Evolutionary conservation across 2,797 vertebrate species (phyloP).

Genomic region (Leuciscus waleckii): DNA sequence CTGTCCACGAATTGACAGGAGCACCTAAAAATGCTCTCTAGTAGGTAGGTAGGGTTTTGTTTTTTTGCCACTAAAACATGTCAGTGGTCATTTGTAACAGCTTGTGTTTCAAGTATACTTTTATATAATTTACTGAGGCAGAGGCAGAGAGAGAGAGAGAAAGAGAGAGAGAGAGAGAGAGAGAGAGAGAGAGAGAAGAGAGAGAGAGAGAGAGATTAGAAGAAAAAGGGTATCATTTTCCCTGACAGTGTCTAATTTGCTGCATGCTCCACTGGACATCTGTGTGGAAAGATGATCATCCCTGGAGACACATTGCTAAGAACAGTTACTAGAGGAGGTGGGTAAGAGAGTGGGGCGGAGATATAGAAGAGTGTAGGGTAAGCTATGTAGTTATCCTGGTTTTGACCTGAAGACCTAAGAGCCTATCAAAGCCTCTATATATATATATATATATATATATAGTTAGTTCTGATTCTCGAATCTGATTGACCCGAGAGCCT

Average conservation of each 20-base stretch:
- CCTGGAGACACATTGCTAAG: conserved; percentile 74
- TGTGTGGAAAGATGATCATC: conserved; percentile 80
- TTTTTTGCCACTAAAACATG: conserved; percentile 13
- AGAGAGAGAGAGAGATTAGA: conserved; percentile 51
- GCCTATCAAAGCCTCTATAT: too few species aligned
- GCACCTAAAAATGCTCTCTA: neutral
- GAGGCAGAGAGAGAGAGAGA: conserved; percentile 34
- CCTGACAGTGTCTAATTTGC: conserved; percentile 80
- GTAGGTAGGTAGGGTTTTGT: neutral
- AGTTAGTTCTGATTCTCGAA: neutral
- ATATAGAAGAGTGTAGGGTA: conserved; percentile 47
- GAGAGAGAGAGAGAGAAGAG: conserved; percentile 14
- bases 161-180: too few species aligned
- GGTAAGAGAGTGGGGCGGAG: conserved; percentile 43
- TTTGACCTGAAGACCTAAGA: conserved; percentile 60
- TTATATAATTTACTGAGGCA: conserved; percentile 68
- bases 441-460: neutral
- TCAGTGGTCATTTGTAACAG: conserved; percentile 47
- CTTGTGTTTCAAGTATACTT: conserved; percentile 71
- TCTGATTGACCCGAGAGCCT: neutral
- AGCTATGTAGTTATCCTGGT: conserved; percentile 18
- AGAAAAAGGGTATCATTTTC: conserved; percentile 81
- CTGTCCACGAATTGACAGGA: neutral
- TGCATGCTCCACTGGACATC: conserved; percentile 83
- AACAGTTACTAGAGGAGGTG: conserved; percentile 77